Base-by-base conservation (phyloP, 2,113 vertebrate genomes). In the Entelurus aequoreus region DNA sequence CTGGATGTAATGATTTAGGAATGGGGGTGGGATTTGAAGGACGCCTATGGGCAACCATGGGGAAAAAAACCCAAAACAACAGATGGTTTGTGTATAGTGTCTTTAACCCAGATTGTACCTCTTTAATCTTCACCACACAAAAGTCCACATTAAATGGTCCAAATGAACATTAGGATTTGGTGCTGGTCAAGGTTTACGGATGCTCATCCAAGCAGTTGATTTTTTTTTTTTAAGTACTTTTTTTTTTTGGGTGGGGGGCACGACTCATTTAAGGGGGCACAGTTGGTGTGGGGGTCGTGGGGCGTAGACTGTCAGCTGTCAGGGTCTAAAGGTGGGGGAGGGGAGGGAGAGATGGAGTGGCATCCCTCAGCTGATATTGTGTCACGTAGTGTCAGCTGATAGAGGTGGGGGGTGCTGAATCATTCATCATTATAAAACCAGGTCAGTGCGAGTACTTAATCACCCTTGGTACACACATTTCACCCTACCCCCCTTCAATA, bases 101-200 rank as follows among this genome's bases (percentile, higher is more conserved):
- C 85, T 84, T 85, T 89, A 90, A 91, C 84, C 86, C 78, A 88
- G 83, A 92, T 91, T 90, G 86, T 80, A 70, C 78, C 76, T 63
- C 76, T 68, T 44, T 91, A 91, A 93, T 92, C 77, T 85, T 72
- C 76, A 84, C 83, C 88, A 63, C 67, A 87, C 86, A 85, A 91
- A 92, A 90, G 69, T 75, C 56, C 63, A 62, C 60, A 21, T 48
- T 40, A 49, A 64, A 66, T 28, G 53, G 47, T 21, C 60, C 74
- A 79, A 86, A 54, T 68, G 78, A 75, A 70, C 62, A 68, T 77
- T 80, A 72, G 57, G 73, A 76, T 69, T 72, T 50, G 66, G 74
- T 68, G 78, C 77, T 75, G 82, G 77, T 1, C 71, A 75, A 73
- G 76, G 78, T 84, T 72, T 74, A 59, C 60, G 64, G 49, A 66